phyloP scores from a whole-genome alignment of 1,140 invertebrate genomes.

The Nasonia giraulti region DNA sequence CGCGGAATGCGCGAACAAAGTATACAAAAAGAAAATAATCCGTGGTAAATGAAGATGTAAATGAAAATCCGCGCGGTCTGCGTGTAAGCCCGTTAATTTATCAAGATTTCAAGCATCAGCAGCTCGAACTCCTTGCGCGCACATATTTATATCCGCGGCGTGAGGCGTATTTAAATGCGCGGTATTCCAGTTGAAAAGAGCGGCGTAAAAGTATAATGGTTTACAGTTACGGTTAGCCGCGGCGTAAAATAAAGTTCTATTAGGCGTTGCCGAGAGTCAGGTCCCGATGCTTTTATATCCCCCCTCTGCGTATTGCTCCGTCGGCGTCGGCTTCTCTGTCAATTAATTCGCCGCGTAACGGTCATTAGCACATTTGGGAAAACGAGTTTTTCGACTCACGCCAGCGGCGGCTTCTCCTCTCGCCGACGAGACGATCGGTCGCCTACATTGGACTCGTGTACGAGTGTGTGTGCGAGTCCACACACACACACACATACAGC shows the following conservation, averaged over 20 bases:
- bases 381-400: background rate
- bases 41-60: background rate
- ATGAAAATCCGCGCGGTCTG: background rate
- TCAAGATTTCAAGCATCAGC: background rate
- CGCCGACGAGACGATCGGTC: background rate
- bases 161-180: background rate
- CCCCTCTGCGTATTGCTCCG: background rate
- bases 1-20: background rate
- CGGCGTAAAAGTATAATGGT: conserved; percentile 4
- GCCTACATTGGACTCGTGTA: background rate
- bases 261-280: background rate
- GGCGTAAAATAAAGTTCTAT: background rate
- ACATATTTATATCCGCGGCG: background rate
- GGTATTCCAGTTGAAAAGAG: background rate
- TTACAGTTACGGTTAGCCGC: background rate
- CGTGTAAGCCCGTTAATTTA: background rate
- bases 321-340: background rate
- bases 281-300: background rate
- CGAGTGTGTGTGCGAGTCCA: too few species aligned
- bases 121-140: background rate
- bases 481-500: background rate
- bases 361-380: conserved; percentile 17
- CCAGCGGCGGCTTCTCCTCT: background rate
- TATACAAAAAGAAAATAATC: background rate
- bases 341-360: conserved; percentile 11